Conservation (phyloP, 2,888 invertebrate genomes). For the Rhopalosiphum nymphaeae region DNA sequence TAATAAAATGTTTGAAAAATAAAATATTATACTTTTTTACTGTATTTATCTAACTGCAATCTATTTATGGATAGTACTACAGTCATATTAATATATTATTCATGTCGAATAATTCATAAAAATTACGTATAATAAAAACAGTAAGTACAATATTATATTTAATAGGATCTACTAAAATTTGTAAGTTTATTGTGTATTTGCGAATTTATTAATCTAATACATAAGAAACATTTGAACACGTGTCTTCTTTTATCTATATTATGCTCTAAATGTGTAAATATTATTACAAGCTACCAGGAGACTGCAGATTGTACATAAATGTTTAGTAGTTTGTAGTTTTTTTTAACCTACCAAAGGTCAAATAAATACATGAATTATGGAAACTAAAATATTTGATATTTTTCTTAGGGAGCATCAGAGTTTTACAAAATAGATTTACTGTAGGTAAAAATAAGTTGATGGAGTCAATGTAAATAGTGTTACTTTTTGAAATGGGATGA, state of each 20-base stretch:
- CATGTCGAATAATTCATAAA: not conserved
- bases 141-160: not conserved
- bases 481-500: too few relatives aligned
- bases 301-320: not conserved
- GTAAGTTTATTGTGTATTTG: not conserved
- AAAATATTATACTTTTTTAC: not conserved
- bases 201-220: not conserved
- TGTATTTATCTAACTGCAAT: not conserved
- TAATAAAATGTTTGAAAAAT: not conserved
- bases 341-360: not conserved
- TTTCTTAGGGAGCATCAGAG: not conserved
- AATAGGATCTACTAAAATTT: not conserved
- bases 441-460: too few relatives aligned
- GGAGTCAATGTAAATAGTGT: too few relatives aligned
- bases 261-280: constrained; percentile 1
- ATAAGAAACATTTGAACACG: not conserved
- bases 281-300: not conserved
- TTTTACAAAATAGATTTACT: too few relatives aligned
- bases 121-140: not conserved
- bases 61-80: not conserved
- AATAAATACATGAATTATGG: not conserved
- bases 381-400: not conserved
- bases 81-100: not conserved
- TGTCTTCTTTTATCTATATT: not conserved
- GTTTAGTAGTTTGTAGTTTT: not conserved